Evolutionary conservation across 2,113 vertebrate species (phyloP).

Genomic region (Varanus komodoensis): DNA sequence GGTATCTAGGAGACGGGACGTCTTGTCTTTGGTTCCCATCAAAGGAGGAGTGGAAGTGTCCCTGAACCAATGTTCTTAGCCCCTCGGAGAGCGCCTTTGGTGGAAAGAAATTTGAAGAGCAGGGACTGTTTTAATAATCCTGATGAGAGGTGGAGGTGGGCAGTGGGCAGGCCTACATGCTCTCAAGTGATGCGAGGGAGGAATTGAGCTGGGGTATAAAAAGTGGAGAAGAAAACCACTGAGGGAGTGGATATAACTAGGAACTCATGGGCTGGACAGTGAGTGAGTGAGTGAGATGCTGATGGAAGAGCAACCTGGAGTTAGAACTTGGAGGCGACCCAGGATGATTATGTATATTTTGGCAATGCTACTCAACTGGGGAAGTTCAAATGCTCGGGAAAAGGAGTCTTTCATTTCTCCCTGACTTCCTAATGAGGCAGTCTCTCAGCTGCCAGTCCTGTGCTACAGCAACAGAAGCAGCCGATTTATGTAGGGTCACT

Average conservation of each 20-base stretch:
- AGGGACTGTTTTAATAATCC: conserved; percentile 63
- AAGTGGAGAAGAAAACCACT: conserved; percentile 40
- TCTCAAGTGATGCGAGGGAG: conserved; percentile 60
- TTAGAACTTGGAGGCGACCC: not conserved
- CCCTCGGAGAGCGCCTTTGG: conserved; percentile 55
- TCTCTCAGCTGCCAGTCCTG: conserved; percentile 23
- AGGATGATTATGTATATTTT: not conserved
- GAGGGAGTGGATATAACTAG: conserved; percentile 5
- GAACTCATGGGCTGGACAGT: not conserved
- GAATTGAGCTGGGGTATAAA: conserved; percentile 57
- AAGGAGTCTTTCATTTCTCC: conserved; percentile 20
- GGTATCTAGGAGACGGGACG: conserved; percentile 20
- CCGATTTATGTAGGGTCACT: conserved; percentile 6
- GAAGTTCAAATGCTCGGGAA: not conserved
- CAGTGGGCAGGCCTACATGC: conserved; percentile 48
- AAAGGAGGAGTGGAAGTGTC: conserved; percentile 6
- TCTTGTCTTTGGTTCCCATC: conserved; percentile 28
- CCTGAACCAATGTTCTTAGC: conserved; percentile 45
- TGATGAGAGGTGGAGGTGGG: conserved; percentile 66
- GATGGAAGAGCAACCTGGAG: not conserved
- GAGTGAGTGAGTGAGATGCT: not conserved
- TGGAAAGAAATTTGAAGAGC: conserved; percentile 53
- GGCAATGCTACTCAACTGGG: conserved; percentile 5
- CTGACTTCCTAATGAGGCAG: not conserved
- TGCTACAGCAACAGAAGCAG: conserved; percentile 6